phyloP scores from a whole-genome alignment of 1,140 invertebrate species.

The Dendrolimus kikuchii region DNA sequence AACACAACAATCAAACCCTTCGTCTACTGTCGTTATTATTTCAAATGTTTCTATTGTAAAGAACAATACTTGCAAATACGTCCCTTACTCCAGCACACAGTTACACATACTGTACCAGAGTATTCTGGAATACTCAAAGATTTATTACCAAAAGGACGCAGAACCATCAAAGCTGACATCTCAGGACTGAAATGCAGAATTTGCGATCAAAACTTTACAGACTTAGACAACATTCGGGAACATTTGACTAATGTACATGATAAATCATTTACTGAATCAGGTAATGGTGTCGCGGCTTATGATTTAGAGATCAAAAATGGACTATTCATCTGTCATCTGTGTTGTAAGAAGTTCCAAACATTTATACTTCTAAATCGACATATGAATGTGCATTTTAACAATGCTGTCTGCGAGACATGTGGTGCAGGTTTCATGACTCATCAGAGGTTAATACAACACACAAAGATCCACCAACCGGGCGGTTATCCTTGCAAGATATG shows the following conservation, averaged over 20 bases:
- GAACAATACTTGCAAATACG: slow-evolving; percentile 37
- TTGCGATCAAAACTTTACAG: slow-evolving; percentile 20
- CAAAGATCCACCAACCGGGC: slow-evolving; percentile 40
- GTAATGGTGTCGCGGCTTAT: slow-evolving; percentile 41
- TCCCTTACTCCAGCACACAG: slow-evolving; percentile 28
- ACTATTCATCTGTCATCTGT: slow-evolving; percentile 40
- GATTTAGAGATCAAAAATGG: slow-evolving; percentile 33
- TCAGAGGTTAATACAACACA: slow-evolving; percentile 46
- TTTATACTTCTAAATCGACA: slow-evolving; percentile 48
- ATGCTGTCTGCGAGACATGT: slow-evolving; percentile 54
- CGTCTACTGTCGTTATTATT: slow-evolving; percentile 40
- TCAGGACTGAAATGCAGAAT: slow-evolving; percentile 38
- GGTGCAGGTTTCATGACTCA: slow-evolving; percentile 52
- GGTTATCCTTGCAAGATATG: slow-evolving; percentile 40
- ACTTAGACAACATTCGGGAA: slow-evolving; percentile 28
- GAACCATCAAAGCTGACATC: slow-evolving; percentile 43
- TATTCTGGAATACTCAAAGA: slow-evolving; percentile 28
- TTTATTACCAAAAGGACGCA: slow-evolving; percentile 34
- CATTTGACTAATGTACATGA: slow-evolving; percentile 32
- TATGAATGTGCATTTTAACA: slow-evolving; percentile 51
- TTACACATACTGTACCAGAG: slow-evolving; percentile 24
- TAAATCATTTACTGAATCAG: slow-evolving; percentile 34
- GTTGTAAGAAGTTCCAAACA: slow-evolving; percentile 37
- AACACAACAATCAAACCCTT: slow-evolving; percentile 38
- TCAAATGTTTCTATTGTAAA: slow-evolving; percentile 51